Percentiles rank a stretch among this genome's conserved stretches.
phyloP scores from a whole-genome alignment of 64 coral and sea anemone species.

The Porites australiensis region DNA sequence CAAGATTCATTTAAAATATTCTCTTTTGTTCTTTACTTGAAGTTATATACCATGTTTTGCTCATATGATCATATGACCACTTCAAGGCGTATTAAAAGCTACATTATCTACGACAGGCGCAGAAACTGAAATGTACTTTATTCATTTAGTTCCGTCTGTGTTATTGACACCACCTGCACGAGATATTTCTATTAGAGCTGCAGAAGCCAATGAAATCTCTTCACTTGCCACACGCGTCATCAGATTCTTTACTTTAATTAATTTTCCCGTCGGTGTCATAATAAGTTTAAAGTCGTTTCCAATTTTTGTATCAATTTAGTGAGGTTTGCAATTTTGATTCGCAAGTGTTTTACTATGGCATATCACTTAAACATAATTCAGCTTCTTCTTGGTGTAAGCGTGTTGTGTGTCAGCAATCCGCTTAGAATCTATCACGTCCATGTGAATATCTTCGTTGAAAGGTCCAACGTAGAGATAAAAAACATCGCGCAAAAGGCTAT shows the following conservation, averaged over 20 bases:
- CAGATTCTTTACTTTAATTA: neutral
- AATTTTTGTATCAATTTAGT: neutral
- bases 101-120: too few species aligned
- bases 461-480: neutral
- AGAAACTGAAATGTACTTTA: too few species aligned
- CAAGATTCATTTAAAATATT: too few species aligned
- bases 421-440: neutral
- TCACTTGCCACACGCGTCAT: neutral
- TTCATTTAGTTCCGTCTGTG: neutral
- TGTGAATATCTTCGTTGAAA: neutral
- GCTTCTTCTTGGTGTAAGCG: neutral
- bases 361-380: neutral
- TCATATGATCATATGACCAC: too few species aligned
- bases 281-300: neutral
- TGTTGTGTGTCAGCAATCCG: neutral
- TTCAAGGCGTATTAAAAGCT: too few species aligned
- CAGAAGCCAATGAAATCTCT: neutral
- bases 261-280: neutral
- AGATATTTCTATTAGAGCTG: neutral
- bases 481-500: neutral
- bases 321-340: neutral
- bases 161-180: neutral
- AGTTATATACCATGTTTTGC: too few species aligned
- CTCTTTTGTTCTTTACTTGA: too few species aligned
- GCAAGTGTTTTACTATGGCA: neutral